Conservation (phyloP, 1,140 invertebrate genomes). For the Psilanteris sp. region DNA sequence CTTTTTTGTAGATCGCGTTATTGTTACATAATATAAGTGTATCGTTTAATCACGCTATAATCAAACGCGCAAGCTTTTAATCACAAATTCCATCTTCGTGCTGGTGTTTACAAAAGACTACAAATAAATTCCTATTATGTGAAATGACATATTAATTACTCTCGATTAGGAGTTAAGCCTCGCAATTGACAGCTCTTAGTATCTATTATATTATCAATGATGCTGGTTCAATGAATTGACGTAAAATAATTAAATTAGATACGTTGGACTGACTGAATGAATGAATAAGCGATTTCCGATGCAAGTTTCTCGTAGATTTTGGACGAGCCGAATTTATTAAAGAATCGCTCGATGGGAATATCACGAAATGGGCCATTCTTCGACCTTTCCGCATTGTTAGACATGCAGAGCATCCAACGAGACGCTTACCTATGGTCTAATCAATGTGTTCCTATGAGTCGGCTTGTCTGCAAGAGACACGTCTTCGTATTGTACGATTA, state of each 20-base stretch:
- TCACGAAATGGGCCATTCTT: conserved; percentile 4
- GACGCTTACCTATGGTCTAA: conserved; percentile 66
- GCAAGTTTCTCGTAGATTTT: too few species aligned
- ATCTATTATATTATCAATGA: neutral
- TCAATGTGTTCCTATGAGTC: conserved; percentile 58
- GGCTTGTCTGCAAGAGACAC: conserved; percentile 40
- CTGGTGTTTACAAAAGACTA: conserved; percentile 21
- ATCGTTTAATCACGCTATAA: conserved; percentile 33
- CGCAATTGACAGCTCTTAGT: neutral
- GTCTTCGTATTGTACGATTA: conserved; percentile 64
- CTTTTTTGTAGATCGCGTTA: conserved; percentile 37
- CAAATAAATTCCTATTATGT: conserved; percentile 7
- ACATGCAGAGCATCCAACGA: conserved; percentile 25
- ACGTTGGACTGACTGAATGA: neutral
- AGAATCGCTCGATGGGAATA: neutral
- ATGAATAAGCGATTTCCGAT: neutral
- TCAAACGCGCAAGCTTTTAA: conserved; percentile 10
- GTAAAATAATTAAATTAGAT: conserved; percentile 12
- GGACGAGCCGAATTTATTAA: too few species aligned
- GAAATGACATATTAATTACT: conserved; percentile 18
- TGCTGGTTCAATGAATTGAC: conserved; percentile 1
- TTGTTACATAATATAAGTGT: conserved; percentile 42
- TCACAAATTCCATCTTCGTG: conserved; percentile 38
- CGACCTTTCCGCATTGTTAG: conserved; percentile 9
- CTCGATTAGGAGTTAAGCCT: neutral